phyloP scores from a whole-genome alignment of 2,888 invertebrate genomes.

The Perdita meconis region DNA sequence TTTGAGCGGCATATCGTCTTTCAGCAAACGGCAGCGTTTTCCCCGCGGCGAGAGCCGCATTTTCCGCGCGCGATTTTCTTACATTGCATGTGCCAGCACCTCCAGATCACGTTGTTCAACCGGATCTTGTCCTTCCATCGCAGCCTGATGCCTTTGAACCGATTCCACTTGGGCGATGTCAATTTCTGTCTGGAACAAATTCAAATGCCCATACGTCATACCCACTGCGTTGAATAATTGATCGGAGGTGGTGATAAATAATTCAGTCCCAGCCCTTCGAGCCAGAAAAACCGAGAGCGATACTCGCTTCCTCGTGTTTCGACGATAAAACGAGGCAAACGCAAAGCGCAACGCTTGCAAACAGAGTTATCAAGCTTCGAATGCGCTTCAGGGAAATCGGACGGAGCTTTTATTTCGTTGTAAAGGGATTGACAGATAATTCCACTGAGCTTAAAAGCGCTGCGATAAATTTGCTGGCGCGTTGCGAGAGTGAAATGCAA shows the following conservation, averaged over 20 bases:
- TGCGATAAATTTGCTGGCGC: conserved; percentile 7
- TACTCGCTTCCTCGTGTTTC: too few species aligned
- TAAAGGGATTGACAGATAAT: conserved; percentile 30
- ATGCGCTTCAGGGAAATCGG: conserved; percentile 24
- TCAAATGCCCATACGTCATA: conserved; percentile 73
- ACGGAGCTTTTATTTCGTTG: background rate
- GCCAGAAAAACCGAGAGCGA: background rate
- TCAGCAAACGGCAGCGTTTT: background rate
- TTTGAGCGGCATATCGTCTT: background rate
- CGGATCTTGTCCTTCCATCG: conserved; percentile 99
- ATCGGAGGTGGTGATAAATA: background rate
- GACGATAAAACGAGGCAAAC: too few species aligned
- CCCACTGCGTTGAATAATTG: conserved; percentile 48
- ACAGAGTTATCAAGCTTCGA: conserved; percentile 25
- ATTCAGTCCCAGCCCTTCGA: background rate
- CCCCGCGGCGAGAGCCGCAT: background rate
- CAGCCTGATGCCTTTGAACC: conserved; percentile 98
- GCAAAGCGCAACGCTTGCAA: background rate
- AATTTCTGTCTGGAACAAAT: conserved; percentile 95
- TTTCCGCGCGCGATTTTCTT: conserved; percentile 83
- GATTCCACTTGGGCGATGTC: conserved; percentile 99
- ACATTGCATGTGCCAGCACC: conserved; percentile 99
- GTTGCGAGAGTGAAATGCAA: too few species aligned
- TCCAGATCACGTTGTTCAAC: conserved; percentile 99
- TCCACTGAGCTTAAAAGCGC: conserved; percentile 14